Evolutionary conservation across 2,888 invertebrate genomes (phyloP), one percentile per base, ranked within the genome.

Genomic region (Ecliptopera silaceata): DNA sequence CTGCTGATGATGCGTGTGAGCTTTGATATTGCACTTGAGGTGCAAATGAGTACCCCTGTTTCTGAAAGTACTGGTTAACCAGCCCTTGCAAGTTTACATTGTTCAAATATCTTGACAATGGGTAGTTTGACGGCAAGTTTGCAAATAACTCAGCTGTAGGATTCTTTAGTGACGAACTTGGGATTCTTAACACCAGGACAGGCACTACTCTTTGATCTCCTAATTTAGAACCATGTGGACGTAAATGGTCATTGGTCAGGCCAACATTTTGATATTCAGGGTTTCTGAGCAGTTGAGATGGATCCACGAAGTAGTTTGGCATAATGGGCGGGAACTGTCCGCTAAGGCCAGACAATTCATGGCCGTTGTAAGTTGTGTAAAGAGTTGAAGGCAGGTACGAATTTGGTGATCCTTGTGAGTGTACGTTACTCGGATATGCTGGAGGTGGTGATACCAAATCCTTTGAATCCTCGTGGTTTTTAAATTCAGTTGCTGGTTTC

Each of bases 101-200:
- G 59, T 93, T 93, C 29, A 93, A 80, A 59, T 89, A 84, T 48
- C 89, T 85, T 0, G 93, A 91, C 26, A 92, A 75, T 1, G 93
- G 93, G 69, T 93, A 92, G 62, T 86, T 88, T 36, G 91, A 84
- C 1, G 93, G 93, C 53, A 93, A 72, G 66, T 93, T 92, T 0
- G 93, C 89, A 70, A 93, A 93, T 1, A 93, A 66, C 63, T 91
- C 92, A 20, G 90, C 89, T 5, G 88, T 79, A 0, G 92, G 91
- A 69, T 92, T 92, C 44, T 83, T 84, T 0, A 93, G 70, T 52
- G 92, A 93, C 4, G 92, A 92, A 56, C 92, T 93, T 39, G 92
- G 93, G 32, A 93, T 90, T 72, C 93, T 86, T 34, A 93, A 69
- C 15, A 93, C 92, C 60, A 93, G 80, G 11, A 93, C 93, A 4